Conservation (phyloP, 92 coral and sea anemone genomes). For the Pocillopora meandrina region DNA sequence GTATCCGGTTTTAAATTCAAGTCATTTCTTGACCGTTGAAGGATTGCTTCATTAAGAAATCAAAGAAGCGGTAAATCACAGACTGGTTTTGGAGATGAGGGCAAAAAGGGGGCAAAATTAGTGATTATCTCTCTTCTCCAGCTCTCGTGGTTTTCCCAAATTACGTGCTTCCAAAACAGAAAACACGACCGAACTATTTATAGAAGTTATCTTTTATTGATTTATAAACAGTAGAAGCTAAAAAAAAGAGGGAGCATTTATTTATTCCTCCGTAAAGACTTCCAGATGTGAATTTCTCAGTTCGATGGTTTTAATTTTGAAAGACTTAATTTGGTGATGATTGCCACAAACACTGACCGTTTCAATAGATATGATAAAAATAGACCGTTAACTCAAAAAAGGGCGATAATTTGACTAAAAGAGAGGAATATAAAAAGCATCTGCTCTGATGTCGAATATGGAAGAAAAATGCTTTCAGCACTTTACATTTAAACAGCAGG, state of each 20-base stretch:
- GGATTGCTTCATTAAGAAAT: too few species aligned
- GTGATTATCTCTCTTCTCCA: background rate
- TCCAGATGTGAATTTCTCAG: slow-evolving; percentile 9
- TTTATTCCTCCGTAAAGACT: background rate
- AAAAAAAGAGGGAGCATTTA: background rate
- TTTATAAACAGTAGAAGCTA: slow-evolving; percentile 14
- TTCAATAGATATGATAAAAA: background rate
- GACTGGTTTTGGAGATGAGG: background rate
- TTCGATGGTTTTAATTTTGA: background rate
- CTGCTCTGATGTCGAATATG: slow-evolving; percentile 16
- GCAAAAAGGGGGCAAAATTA: background rate
- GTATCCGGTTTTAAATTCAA: too few species aligned
- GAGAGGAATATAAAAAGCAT: background rate
- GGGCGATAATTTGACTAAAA: slow-evolving; percentile 2
- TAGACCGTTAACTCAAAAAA: background rate
- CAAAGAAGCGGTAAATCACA: too few species aligned
- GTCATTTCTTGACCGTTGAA: too few species aligned
- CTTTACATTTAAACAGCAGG: background rate
- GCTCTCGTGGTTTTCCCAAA: background rate
- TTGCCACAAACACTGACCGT: background rate
- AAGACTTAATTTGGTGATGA: background rate
- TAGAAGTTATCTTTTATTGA: background rate
- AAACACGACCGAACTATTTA: background rate
- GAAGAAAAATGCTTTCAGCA: slow-evolving; percentile 13
- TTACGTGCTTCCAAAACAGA: slow-evolving; percentile 32